Percentiles rank a stretch among this genome's conserved stretches.
Conservation (phyloP, 2,113 vertebrate species). For the Prietella phreatophila region DNA sequence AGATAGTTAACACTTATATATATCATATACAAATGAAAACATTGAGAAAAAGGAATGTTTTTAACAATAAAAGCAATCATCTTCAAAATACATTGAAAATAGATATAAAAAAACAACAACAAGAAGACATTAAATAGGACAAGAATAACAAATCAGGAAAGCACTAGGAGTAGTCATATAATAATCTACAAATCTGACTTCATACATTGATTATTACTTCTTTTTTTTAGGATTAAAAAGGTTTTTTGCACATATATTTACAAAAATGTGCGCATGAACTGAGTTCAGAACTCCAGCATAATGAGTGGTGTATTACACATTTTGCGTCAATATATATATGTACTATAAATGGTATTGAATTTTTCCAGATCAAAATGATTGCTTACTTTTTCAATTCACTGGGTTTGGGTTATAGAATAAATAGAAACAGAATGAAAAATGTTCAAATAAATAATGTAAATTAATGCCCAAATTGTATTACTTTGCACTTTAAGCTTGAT, state of each 20-base stretch:
- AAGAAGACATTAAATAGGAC: constrained; percentile 47
- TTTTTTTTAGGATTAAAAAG: constrained; percentile 59
- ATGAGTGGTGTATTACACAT: constrained; percentile 64
- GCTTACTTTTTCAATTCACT: constrained; percentile 40
- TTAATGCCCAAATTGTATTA: not conserved
- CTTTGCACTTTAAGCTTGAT: not conserved
- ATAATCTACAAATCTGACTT: constrained; percentile 29
- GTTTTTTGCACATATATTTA: constrained; percentile 65
- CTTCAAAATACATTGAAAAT: constrained; percentile 46
- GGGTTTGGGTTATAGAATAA: not conserved
- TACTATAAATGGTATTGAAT: constrained; percentile 14
- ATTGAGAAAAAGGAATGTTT: constrained; percentile 44
- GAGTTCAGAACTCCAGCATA: constrained; percentile 58
- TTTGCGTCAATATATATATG: constrained; percentile 65
- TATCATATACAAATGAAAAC: constrained; percentile 58
- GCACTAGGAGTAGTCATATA: constrained; percentile 4
- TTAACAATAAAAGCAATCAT: constrained; percentile 53
- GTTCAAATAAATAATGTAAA: not conserved
- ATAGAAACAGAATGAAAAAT: not conserved
- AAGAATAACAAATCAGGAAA: constrained; percentile 40
- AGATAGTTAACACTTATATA: constrained; percentile 50
- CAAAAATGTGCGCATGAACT: constrained; percentile 60
- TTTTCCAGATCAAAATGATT: constrained; percentile 31
- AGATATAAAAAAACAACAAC: constrained; percentile 30
- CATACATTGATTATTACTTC: not conserved